phyloP scores from a whole-genome alignment of 2,888 invertebrate genomes.

The Trachelus stipa region DNA sequence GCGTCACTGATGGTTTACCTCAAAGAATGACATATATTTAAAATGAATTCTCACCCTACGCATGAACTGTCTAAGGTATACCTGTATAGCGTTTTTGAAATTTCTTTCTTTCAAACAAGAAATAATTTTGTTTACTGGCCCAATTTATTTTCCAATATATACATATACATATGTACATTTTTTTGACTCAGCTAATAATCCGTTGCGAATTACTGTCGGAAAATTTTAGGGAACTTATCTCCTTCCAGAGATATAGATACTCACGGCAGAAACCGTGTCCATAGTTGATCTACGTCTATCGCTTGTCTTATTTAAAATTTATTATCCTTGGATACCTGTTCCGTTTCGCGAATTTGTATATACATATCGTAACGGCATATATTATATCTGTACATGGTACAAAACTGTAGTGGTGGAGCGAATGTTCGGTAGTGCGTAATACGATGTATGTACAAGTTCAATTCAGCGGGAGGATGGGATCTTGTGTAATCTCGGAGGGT shows the following conservation, averaged over 20 bases:
- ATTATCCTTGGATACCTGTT: not conserved
- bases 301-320: not conserved
- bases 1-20: not conserved
- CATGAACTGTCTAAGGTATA: not conserved
- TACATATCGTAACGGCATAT: not conserved
- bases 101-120: not conserved
- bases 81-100: not conserved
- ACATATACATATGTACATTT: not conserved
- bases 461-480: slow-evolving; percentile 39
- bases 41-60: not conserved
- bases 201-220: not conserved
- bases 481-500: slow-evolving; percentile 46
- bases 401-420: not conserved
- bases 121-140: not conserved
- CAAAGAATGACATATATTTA: not conserved
- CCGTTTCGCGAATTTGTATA: not conserved
- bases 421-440: slow-evolving; percentile 3
- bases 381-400: not conserved
- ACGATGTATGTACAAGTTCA: slow-evolving; percentile 36
- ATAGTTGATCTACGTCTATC: not conserved
- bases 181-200: not conserved
- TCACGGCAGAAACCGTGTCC: not conserved
- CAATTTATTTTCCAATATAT: too few species aligned
- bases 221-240: not conserved
- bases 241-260: too few species aligned